A percentile compares a stretch with the other conserved stretches of the same genome.
phyloP scores from a whole-genome alignment of 2,888 invertebrate genomes.

The Eristalinus aeneus region DNA sequence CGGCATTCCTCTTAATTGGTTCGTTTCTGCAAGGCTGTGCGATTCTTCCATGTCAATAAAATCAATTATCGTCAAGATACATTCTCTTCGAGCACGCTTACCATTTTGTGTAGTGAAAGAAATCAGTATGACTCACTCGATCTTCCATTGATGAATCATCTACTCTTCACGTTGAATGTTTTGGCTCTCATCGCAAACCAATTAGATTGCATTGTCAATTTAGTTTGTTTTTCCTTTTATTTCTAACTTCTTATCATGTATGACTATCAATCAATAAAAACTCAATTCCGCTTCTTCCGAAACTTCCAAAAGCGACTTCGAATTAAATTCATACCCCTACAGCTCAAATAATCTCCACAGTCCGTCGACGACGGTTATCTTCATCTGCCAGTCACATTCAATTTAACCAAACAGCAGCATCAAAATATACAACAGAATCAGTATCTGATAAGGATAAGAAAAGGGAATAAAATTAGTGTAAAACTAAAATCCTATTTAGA shows the following conservation, averaged over 20 bases:
- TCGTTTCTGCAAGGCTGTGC: conserved; percentile 8
- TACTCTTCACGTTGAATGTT: not conserved
- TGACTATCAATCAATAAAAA: conserved; percentile 69
- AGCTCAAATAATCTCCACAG: conserved; percentile 46
- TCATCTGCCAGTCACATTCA: conserved; percentile 56
- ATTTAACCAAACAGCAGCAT: conserved; percentile 28
- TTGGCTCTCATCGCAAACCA: conserved; percentile 40
- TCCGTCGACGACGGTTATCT: conserved; percentile 44
- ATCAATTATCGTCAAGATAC: conserved; percentile 55
- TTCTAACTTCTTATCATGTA: conserved; percentile 41
- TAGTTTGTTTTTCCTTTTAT: conserved; percentile 8
- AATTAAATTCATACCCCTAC: conserved; percentile 55
- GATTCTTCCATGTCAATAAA: conserved; percentile 43
- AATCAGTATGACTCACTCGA: conserved; percentile 35
- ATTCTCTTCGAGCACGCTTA: conserved; percentile 17
- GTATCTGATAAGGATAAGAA: conserved; percentile 60
- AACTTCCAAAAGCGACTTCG: conserved; percentile 46
- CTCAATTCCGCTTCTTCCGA: conserved; percentile 47
- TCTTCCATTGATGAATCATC: conserved; percentile 48
- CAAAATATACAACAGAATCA: conserved; percentile 24
- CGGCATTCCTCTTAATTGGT: conserved; percentile 66
- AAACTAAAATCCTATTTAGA: conserved; percentile 70
- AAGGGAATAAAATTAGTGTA: conserved; percentile 69
- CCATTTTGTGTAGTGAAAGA: not conserved
- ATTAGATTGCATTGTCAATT: conserved; percentile 51